These are phyloP conservation scores for Plusia festucae DNA, from an alignment of 2,888 invertebrate genomes.

Conservation along the genomic window DNA sequence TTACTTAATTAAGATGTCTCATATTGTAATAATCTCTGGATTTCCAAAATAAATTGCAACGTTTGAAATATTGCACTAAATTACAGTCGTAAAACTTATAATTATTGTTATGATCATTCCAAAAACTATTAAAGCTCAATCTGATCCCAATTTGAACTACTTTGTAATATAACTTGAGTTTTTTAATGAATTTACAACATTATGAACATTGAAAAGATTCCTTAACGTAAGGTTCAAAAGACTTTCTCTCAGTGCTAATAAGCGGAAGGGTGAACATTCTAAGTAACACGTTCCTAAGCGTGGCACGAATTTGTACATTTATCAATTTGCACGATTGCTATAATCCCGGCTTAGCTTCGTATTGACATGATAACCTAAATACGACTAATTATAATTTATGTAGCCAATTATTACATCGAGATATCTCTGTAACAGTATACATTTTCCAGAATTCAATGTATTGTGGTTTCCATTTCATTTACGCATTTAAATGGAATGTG, in stretches of 20 bases:
- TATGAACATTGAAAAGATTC: not conserved
- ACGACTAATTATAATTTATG: not conserved
- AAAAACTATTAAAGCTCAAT: not conserved
- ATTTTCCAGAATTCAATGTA: slow-evolving; percentile 10
- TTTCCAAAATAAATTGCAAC: no score
- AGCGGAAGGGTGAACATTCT: not conserved
- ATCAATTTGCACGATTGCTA: not conserved
- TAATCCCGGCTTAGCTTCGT: not conserved
- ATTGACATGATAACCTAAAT: slow-evolving; percentile 15
- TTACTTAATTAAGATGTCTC: no score
- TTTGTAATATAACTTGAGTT: no score
- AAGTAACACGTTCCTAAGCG: not conserved
- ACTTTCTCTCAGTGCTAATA: not conserved
- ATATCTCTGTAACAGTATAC: slow-evolving; percentile 6
- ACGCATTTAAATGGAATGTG: not conserved
- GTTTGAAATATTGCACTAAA: not conserved
- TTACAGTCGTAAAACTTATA: not conserved
- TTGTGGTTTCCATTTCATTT: slow-evolving; percentile 2
- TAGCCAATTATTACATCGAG: slow-evolving; percentile 9
- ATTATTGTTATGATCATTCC: not conserved
- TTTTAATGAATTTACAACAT: no score
- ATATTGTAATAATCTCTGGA: no score
- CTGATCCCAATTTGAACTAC: no score
- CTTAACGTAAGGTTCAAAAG: slow-evolving; percentile 7
- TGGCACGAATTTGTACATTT: not conserved